Conservation (phyloP, 2,113 vertebrate species). For the Hemicordylus capensis region DNA sequence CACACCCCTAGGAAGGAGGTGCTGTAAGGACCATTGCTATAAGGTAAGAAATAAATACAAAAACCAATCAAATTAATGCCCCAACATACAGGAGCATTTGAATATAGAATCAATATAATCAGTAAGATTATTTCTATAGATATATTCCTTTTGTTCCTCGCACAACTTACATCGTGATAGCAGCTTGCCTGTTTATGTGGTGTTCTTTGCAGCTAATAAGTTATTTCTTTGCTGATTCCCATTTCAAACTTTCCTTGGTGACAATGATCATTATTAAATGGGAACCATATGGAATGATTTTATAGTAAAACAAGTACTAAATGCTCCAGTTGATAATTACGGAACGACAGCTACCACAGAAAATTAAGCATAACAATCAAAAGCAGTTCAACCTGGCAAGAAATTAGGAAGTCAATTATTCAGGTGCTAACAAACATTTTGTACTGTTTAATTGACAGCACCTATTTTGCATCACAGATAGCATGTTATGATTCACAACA, state of each 20-base stretch:
- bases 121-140: too few species aligned
- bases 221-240: neutral
- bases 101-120: too few species aligned
- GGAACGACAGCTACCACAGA: slow-evolving; percentile 11
- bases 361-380: slow-evolving; percentile 18
- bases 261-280: slow-evolving; percentile 18
- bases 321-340: slow-evolving; percentile 26
- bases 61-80: too few species aligned
- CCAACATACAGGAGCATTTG: too few species aligned
- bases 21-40: too few species aligned
- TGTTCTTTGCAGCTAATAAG: neutral
- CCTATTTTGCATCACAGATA: neutral
- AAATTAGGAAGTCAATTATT: slow-evolving; percentile 17
- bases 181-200: neutral
- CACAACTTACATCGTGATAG: neutral
- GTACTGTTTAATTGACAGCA: slow-evolving; percentile 8
- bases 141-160: too few species aligned
- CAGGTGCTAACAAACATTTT: slow-evolving; percentile 19
- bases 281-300: slow-evolving; percentile 21
- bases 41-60: too few species aligned
- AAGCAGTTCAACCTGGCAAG: neutral
- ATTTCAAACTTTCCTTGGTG: slow-evolving; percentile 9
- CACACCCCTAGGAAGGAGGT: too few species aligned
- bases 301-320: neutral
- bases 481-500: neutral